phyloP scores from a whole-genome alignment of 2,888 invertebrate genomes.

The Folsomia candida region DNA sequence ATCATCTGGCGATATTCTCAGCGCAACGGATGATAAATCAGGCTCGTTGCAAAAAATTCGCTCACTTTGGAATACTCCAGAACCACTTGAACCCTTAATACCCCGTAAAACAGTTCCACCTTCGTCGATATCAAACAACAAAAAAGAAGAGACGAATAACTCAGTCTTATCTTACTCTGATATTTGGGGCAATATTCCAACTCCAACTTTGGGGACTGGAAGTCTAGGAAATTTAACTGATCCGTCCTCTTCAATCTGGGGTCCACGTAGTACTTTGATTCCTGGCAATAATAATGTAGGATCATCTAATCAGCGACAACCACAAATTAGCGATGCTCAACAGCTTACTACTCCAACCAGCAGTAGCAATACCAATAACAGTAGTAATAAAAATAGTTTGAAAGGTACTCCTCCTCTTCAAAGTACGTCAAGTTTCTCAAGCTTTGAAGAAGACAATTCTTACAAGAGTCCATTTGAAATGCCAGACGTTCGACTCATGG shows the following conservation, averaged over 20 bases:
- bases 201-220: too few relatives aligned
- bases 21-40: background rate
- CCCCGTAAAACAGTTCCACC: too few relatives aligned
- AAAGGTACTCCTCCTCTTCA: background rate
- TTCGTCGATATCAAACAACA: background rate
- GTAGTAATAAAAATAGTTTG: background rate
- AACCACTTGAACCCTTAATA: too few relatives aligned
- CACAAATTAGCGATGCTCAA: background rate
- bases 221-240: background rate
- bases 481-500: conserved; percentile 6
- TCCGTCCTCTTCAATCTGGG: background rate
- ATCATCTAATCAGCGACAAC: too few relatives aligned
- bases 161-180: background rate
- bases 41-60: background rate
- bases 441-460: background rate
- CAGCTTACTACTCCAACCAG: background rate
- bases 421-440: background rate
- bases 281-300: too few relatives aligned
- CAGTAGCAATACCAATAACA: background rate
- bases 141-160: background rate
- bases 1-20: background rate
- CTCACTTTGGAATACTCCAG: background rate
- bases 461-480: conserved; percentile 11
- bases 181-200: background rate
- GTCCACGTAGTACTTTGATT: background rate